These are phyloP conservation scores for Atractosteus spatula DNA, from an alignment of 2,113 vertebrate genomes.

Conservation along the genomic window DNA sequence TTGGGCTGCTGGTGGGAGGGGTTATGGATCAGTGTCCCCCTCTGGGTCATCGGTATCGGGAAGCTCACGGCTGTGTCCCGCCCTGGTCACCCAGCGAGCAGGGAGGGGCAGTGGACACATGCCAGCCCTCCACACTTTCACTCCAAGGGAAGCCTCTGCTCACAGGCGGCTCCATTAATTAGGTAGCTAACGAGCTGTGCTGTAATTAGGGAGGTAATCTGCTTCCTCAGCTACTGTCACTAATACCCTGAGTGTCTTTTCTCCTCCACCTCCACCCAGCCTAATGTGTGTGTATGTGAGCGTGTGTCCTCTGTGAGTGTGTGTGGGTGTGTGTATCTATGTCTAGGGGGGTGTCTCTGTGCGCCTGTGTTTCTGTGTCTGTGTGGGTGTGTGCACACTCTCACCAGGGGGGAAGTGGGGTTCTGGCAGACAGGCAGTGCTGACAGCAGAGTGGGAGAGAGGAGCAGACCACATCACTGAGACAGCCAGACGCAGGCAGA, in stretches of 20 bases:
- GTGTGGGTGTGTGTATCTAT: neutral
- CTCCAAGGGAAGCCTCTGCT: too few relatives aligned
- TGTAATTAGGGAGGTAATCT: constrained; percentile 36
- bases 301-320: neutral
- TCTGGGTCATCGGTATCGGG: too few relatives aligned
- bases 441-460: neutral
- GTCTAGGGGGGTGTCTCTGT: neutral
- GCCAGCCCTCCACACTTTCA: too few relatives aligned
- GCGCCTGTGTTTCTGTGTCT: neutral
- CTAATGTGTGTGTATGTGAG: neutral
- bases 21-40: too few relatives aligned
- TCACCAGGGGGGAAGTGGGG: neutral
- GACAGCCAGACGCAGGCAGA: neutral
- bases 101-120: too few relatives aligned
- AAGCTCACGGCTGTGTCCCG: too few relatives aligned
- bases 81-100: too few relatives aligned
- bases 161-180: neutral
- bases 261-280: neutral
- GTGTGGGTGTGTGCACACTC: neutral
- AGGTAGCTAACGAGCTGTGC: constrained; percentile 42
- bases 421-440: neutral
- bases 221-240: constrained; percentile 14
- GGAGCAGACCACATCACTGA: neutral
- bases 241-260: neutral
- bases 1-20: too few relatives aligned